Conservation (phyloP, 2,888 invertebrate genomes). For the Leistus spinibarbis region DNA sequence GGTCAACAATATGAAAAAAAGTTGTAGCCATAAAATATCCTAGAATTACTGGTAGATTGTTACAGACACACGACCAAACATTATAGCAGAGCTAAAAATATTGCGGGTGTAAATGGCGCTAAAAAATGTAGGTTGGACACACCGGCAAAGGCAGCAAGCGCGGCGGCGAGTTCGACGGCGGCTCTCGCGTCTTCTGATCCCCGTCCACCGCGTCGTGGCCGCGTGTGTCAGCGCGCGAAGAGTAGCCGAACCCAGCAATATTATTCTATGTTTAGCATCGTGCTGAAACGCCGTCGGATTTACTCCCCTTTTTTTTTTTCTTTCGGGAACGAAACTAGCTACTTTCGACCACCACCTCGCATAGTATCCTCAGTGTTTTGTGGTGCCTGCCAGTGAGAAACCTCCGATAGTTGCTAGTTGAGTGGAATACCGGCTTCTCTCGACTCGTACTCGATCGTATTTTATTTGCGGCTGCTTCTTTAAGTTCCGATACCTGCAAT, state of each 20-base stretch:
- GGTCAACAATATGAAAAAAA: too few relatives aligned
- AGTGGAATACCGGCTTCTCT: background rate
- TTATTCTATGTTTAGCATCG: background rate
- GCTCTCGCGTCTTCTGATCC: background rate
- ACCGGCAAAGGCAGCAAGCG: background rate
- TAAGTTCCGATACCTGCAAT: slow-evolving; percentile 55
- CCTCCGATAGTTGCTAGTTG: background rate
- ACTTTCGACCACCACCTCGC: background rate
- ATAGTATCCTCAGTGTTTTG: background rate
- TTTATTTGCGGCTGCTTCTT: background rate
- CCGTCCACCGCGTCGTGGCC: background rate
- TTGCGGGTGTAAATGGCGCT: background rate
- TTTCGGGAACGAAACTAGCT: background rate
- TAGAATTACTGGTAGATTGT: too few relatives aligned
- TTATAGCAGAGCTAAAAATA: too few relatives aligned
- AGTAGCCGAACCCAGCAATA: background rate
- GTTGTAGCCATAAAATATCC: too few relatives aligned
- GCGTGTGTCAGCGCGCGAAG: background rate
- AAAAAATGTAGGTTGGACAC: background rate
- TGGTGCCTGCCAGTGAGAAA: background rate
- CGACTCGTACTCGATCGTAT: background rate
- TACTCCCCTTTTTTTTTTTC: background rate
- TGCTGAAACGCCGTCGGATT: background rate
- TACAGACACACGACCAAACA: too few relatives aligned
- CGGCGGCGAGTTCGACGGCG: background rate